phyloP scores from a whole-genome alignment of 2,888 invertebrate species.

The Latheticus oryzae region DNA sequence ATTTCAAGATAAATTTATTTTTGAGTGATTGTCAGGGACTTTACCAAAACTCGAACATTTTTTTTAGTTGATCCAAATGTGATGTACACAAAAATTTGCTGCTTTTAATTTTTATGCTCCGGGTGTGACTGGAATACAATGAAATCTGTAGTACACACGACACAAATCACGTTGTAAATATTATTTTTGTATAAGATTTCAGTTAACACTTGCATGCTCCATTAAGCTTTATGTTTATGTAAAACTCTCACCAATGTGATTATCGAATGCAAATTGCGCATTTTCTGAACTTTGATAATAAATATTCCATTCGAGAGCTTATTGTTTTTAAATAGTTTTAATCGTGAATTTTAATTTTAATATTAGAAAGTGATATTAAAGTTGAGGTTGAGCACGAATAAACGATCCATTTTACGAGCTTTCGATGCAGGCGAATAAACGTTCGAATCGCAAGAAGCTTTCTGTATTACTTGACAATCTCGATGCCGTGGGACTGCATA shows the following conservation, averaged over 20 bases:
- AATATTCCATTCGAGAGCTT: too few relatives aligned
- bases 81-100: too few relatives aligned
- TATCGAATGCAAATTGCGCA: too few relatives aligned
- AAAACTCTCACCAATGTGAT: too few relatives aligned
- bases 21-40: conserved; percentile 5
- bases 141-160: too few relatives aligned
- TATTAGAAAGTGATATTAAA: conserved; percentile 21
- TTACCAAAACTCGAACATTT: conserved; percentile 1
- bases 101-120: background rate
- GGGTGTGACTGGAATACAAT: too few relatives aligned
- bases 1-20: conserved; percentile 19
- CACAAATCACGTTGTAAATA: too few relatives aligned
- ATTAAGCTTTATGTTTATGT: too few relatives aligned
- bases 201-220: too few relatives aligned
- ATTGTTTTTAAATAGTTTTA: conserved; percentile 14
- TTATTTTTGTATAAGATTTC: too few relatives aligned
- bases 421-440: conserved; percentile 33
- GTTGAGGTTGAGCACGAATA: conserved; percentile 32
- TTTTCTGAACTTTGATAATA: too few relatives aligned
- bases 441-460: conserved; percentile 23
- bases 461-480: conserved; percentile 34
- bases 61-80: background rate
- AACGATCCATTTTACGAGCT: conserved; percentile 38
- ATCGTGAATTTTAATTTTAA: conserved; percentile 18
- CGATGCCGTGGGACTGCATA: conserved; percentile 36